phyloP scores from a whole-genome alignment of 2,888 invertebrate species.

The Tillus elongatus region DNA sequence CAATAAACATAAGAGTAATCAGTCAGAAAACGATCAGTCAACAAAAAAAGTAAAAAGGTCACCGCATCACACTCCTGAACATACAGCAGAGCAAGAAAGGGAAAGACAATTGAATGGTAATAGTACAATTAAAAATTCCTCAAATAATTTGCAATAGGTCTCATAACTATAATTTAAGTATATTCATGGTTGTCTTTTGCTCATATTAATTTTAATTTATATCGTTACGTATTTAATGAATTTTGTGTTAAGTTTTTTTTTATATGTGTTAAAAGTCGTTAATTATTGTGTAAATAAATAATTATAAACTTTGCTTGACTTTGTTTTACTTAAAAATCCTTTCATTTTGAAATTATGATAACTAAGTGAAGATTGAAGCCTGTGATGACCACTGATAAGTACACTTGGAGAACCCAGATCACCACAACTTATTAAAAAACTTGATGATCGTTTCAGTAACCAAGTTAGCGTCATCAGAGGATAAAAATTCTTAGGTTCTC shows the following conservation, averaged over 20 bases:
- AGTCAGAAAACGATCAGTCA: too few species aligned
- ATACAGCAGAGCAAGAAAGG: conserved; percentile 25
- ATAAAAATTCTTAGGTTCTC: too few species aligned
- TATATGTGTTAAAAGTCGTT: conserved; percentile 16
- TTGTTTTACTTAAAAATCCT: neutral
- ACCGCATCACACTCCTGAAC: conserved; percentile 33
- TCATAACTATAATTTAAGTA: conserved; percentile 10
- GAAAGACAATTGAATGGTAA: conserved; percentile 10
- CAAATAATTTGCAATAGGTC: conserved; percentile 7
- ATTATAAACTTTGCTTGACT: conserved; percentile 5
- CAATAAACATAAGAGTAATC: too few species aligned
- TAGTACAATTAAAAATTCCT: conserved; percentile 8
- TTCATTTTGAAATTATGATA: neutral
- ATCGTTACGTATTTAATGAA: conserved; percentile 8
- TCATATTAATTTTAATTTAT: conserved; percentile 16
- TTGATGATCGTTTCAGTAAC: too few species aligned
- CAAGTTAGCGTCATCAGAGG: too few species aligned
- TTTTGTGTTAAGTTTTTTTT: conserved; percentile 17
- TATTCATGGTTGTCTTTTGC: conserved; percentile 15
- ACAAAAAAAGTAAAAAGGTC: too few species aligned
- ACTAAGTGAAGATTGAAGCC: too few species aligned
- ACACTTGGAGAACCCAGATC: too few species aligned
- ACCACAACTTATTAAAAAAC: too few species aligned
- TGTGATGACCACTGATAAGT: too few species aligned
- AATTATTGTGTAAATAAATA: conserved; percentile 23